Evolutionary conservation across 2,113 vertebrate genomes (phyloP).

Genomic region (Aspiorhynchus laticeps): DNA sequence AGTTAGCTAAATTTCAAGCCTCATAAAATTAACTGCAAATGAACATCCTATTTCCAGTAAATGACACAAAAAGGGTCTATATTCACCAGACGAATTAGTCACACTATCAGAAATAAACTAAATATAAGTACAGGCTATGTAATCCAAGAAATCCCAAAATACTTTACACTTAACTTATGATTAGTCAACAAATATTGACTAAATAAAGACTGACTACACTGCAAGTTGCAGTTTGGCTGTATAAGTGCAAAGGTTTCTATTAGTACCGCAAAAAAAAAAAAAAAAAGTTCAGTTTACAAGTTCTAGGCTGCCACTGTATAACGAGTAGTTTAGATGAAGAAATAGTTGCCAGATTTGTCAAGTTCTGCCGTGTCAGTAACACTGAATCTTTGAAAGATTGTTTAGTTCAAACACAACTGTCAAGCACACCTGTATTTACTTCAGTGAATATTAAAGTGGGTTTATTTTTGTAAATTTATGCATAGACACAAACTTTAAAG

Average conservation of each 20-base stretch:
- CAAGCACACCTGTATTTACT: background rate
- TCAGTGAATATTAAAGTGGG: background rate
- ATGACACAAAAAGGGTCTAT: background rate
- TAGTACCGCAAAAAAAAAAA: background rate
- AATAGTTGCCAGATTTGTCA: background rate
- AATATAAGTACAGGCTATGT: background rate
- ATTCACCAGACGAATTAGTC: background rate
- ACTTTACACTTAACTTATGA: background rate
- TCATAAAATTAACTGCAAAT: background rate
- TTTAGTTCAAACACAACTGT: background rate
- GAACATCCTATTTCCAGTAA: background rate
- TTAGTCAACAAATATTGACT: background rate
- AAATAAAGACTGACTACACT: background rate
- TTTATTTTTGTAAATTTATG: background rate
- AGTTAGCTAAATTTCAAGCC: conserved; percentile 8
- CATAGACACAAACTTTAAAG: background rate
- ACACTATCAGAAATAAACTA: background rate
- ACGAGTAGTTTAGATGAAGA: background rate
- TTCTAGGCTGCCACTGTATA: background rate
- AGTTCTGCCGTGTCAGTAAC: background rate
- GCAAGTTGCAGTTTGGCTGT: background rate
- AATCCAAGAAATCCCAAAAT: background rate
- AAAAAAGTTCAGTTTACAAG: background rate
- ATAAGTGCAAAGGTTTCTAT: background rate
- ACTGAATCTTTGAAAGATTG: background rate